A percentile compares a stretch with the other conserved stretches of the same genome.
Conservation (phyloP, 1,140 invertebrate species). For the Trachymyrmex septentrionalis region DNA sequence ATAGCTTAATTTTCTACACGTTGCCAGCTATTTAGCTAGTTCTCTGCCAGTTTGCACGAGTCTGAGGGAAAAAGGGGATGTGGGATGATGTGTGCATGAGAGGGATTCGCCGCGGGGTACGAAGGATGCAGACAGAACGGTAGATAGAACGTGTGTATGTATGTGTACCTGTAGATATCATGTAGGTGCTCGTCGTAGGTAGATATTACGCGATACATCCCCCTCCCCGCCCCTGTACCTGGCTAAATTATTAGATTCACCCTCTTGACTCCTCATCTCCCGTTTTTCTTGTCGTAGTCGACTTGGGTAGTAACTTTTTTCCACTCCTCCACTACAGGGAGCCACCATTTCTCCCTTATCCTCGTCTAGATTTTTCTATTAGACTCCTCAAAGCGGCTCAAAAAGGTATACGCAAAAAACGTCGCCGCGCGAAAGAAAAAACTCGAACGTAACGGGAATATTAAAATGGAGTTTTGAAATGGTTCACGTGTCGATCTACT, state of each 20-base stretch:
- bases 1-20: slow-evolving; percentile 77
- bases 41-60: slow-evolving; percentile 49
- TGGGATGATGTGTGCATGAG: slow-evolving; percentile 35
- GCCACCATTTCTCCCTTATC: neutral
- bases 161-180: slow-evolving; percentile 3
- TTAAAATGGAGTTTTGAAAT: slow-evolving; percentile 39
- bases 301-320: slow-evolving; percentile 65
- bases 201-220: slow-evolving; percentile 42
- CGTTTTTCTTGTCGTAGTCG: slow-evolving; percentile 30
- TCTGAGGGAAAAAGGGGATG: slow-evolving; percentile 33
- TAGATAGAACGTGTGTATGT: slow-evolving; percentile 8
- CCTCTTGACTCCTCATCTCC: slow-evolving; percentile 40
- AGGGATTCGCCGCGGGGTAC: neutral
- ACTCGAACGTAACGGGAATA: slow-evolving; percentile 18
- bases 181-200: neutral
- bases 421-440: slow-evolving; percentile 10
- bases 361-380: slow-evolving; percentile 62
- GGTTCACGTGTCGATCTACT: neutral
- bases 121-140: slow-evolving; percentile 21
- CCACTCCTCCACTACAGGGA: neutral
- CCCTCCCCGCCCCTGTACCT: slow-evolving; percentile 31
- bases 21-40: slow-evolving; percentile 59
- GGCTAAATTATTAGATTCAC: slow-evolving; percentile 77
- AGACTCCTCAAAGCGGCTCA: slow-evolving; percentile 39
- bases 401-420: slow-evolving; percentile 51